These are phyloP conservation scores for Caenorhabditis briggsae DNA, from an alignment of 1,140 invertebrate species.

Conservation along the genomic window DNA sequence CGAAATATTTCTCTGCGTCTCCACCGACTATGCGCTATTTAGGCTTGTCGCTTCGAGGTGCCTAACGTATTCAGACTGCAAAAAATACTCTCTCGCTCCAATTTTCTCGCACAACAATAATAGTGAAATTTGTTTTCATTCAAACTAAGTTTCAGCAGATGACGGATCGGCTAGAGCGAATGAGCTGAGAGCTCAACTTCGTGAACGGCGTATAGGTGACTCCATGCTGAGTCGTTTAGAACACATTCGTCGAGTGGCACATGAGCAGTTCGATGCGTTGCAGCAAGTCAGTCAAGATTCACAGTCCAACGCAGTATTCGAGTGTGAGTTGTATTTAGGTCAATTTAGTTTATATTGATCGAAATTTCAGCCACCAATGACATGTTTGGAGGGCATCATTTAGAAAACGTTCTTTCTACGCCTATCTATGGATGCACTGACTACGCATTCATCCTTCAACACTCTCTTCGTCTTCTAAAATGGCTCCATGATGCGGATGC, in stretches of 20 bases:
- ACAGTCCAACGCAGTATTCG: conserved; percentile 21
- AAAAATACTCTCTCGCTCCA: too few species aligned
- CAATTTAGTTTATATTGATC: background rate
- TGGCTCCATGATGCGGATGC: conserved; percentile 33
- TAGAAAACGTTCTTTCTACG: conserved; percentile 4
- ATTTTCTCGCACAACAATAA: too few species aligned
- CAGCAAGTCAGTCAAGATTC: conserved; percentile 12
- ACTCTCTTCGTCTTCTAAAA: conserved; percentile 5
- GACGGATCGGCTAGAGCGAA: background rate
- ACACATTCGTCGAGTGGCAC: background rate
- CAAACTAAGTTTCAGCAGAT: background rate
- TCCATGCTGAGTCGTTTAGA: conserved; percentile 9
- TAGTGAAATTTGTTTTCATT: background rate
- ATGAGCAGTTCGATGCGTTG: background rate
- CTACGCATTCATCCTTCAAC: conserved; percentile 25
- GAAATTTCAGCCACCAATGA: conserved; percentile 29
- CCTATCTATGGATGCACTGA: conserved; percentile 32
- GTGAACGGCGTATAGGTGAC: background rate
- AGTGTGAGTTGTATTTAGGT: background rate
- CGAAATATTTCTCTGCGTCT: too few species aligned
- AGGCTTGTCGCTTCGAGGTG: too few species aligned
- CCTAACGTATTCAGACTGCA: too few species aligned
- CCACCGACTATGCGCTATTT: too few species aligned
- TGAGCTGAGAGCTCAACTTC: background rate
- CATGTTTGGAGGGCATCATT: conserved; percentile 10